These are phyloP conservation scores for Accipiter virgatus DNA, from an alignment of 2,113 vertebrate genomes.

Conservation along the genomic window DNA sequence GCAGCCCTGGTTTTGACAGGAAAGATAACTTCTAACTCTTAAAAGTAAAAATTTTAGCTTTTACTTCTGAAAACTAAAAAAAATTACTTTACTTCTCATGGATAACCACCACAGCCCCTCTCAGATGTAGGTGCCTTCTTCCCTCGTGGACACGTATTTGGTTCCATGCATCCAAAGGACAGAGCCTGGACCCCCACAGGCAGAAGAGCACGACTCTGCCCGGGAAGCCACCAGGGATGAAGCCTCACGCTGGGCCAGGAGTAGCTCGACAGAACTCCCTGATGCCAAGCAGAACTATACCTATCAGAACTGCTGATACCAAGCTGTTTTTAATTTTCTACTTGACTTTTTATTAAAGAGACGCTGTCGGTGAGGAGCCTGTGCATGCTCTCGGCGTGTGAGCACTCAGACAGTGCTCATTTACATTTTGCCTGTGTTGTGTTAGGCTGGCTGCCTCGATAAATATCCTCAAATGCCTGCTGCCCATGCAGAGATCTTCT, in stretches of 20 bases:
- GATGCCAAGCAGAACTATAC: background rate
- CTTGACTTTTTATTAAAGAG: background rate
- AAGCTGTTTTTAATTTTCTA: background rate
- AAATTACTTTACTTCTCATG: background rate
- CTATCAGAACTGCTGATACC: background rate
- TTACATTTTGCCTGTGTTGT: background rate
- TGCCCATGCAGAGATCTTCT: background rate
- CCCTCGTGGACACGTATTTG: background rate
- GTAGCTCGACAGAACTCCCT: background rate
- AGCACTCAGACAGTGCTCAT: background rate
- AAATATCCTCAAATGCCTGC: background rate
- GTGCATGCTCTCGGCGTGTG: accelerated
- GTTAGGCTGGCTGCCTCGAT: background rate
- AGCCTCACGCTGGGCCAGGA: accelerated
- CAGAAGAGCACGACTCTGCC: background rate
- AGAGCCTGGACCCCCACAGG: background rate
- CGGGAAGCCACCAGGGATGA: background rate
- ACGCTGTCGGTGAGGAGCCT: background rate
- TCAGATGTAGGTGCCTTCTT: background rate
- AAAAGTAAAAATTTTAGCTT: background rate
- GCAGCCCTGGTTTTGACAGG: background rate
- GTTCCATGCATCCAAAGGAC: accelerated
- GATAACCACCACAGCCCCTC: background rate
- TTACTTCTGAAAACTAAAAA: background rate
- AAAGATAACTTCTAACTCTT: background rate